Evolutionary conservation across 2,113 vertebrate genomes (phyloP), one percentile per base, ranked within the genome.

Genomic region (Hylia prasina): DNA sequence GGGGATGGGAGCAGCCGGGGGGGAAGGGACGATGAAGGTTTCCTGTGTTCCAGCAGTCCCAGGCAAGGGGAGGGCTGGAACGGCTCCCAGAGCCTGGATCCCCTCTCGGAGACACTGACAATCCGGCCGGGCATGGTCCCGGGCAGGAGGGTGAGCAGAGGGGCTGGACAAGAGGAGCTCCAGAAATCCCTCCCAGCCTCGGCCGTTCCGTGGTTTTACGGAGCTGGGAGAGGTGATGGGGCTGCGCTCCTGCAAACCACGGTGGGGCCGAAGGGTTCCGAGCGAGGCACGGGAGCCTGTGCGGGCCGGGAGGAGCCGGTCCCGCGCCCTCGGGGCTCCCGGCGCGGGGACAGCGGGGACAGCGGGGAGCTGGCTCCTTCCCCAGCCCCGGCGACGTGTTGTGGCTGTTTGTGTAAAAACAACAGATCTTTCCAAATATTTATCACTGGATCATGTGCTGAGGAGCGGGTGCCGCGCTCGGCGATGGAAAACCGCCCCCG

Each of bases 361-460:
- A 15, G 22, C 5, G 4, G 78, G 64, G 85, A 88, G 75, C 82
- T 37, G 54, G 65, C 35, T 87, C 79, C 8, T 42, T 28, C 56
- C 45, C 54, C 21, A 90, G 85, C 53, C 60, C 30, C 75, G 63
- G 88, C 75, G 10, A 17, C 6, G 18, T 64, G 95, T 56, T 88
- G 58, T 64, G 92, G 19, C 63, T 95, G 90, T 81, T 96, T 88
- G 39, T 87, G 28, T 60, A 70, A 87, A 92, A 96, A 93, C 66
- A 94, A 87, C 77, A 87, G 73, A 89, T 47, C 93, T 87, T 94
- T 90, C 90, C 92, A 96, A 96, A 96, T 92, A 94, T 92, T 92
- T 92, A 73, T 96, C 72, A 57, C 66, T 69, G 3, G 54, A 63
- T 92, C 95, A 70, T 65, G 90, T 35, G 93, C 78, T 14, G 95